Percentiles rank a stretch among this genome's conserved stretches.
Conservation (phyloP, 2,888 invertebrate species). For the Acleris laterana region DNA sequence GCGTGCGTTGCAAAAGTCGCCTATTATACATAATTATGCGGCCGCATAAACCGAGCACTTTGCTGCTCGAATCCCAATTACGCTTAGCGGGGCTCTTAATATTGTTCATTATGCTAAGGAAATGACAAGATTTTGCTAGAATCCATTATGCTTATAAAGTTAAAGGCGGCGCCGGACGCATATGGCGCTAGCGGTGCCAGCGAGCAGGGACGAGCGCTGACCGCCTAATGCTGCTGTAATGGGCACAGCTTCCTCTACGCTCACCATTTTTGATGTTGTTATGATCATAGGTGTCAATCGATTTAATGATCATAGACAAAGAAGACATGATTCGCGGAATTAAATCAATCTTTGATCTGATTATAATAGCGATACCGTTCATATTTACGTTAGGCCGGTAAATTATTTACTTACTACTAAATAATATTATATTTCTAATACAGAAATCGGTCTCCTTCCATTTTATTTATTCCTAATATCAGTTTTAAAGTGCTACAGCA, state of each 20-base stretch:
- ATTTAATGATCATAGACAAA: no score
- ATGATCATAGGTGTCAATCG: no score
- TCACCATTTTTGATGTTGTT: no score
- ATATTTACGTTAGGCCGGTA: no score
- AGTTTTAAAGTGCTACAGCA: not conserved
- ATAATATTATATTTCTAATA: no score
- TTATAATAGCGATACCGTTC: no score
- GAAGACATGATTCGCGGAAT: no score
- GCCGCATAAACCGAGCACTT: constrained; percentile 76
- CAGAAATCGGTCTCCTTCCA: not conserved
- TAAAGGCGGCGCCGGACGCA: constrained; percentile 41
- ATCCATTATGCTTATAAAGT: constrained; percentile 67
- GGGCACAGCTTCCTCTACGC: no score
- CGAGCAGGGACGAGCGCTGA: constrained; percentile 41
- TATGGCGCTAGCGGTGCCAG: constrained; percentile 43
- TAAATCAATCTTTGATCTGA: no score
- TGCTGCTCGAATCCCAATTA: constrained; percentile 74
- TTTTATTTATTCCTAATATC: not conserved
- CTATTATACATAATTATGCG: constrained; percentile 79
- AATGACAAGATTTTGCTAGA: constrained; percentile 75
- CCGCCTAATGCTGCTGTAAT: not conserved
- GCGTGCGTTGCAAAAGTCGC: constrained; percentile 76
- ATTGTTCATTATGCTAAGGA: constrained; percentile 79
- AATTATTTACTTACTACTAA: no score
- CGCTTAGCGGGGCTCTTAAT: constrained; percentile 75